Percentiles rank a stretch among this genome's conserved stretches.
Conservation (phyloP, 2,888 invertebrate genomes). For the Amphipoea lucens region DNA sequence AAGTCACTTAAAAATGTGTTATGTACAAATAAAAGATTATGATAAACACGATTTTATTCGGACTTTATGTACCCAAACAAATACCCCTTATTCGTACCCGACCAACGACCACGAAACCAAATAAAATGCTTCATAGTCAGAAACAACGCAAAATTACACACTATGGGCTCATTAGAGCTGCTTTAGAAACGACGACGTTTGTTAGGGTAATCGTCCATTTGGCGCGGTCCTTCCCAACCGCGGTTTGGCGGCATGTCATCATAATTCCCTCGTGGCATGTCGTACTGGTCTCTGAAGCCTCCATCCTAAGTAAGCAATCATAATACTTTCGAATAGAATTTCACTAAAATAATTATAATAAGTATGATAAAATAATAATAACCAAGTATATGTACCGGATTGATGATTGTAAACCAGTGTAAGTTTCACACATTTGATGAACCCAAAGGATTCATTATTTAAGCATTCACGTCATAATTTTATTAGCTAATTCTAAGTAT, state of each 20-base stretch:
- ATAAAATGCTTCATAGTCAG: slow-evolving; percentile 48
- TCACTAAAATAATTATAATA: slow-evolving; percentile 55
- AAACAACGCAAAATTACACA: slow-evolving; percentile 54
- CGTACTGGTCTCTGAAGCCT: slow-evolving; percentile 90
- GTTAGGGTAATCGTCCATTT: slow-evolving; percentile 92
- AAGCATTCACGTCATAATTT: slow-evolving; percentile 7
- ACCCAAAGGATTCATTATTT: slow-evolving; percentile 10
- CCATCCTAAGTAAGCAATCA: slow-evolving; percentile 90
- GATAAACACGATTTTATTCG: slow-evolving; percentile 17
- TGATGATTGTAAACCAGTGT: slow-evolving; percentile 25
- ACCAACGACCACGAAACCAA: slow-evolving; percentile 64
- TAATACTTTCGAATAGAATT: slow-evolving; percentile 87
- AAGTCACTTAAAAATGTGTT: background rate
- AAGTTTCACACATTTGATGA: slow-evolving; percentile 31
- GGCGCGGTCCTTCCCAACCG: slow-evolving; percentile 90
- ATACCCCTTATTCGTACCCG: slow-evolving; percentile 64
- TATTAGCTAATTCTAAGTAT: slow-evolving; percentile 38
- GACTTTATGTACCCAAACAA: background rate
- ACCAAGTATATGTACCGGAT: slow-evolving; percentile 29
- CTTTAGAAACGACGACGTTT: slow-evolving; percentile 92
- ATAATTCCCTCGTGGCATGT: slow-evolving; percentile 86
- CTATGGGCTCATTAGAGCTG: slow-evolving; percentile 51
- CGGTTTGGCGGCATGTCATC: slow-evolving; percentile 89
- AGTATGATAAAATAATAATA: slow-evolving; percentile 38
- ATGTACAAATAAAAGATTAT: background rate